Conservation (phyloP, 2,113 vertebrate species). For the Psittacula cyanocephala region DNA sequence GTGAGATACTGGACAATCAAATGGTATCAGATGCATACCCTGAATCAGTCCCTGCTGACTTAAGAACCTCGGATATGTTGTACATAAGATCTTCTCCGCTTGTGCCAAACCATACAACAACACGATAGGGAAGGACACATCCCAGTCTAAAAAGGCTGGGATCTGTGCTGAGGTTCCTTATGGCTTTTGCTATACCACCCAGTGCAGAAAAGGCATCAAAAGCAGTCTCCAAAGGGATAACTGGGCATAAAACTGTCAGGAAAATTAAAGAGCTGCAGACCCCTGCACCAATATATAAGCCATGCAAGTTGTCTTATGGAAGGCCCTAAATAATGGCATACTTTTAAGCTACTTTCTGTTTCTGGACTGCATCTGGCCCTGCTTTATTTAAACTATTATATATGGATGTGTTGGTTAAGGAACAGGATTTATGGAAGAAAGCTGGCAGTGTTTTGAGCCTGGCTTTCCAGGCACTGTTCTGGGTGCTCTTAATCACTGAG, state of each 20-base stretch:
- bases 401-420: conserved; percentile 48
- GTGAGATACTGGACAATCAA: background rate
- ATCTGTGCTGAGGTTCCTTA: background rate
- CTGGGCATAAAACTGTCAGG: conserved; percentile 45
- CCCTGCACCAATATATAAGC: conserved; percentile 14
- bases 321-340: conserved; percentile 18
- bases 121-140: rapidly evolving
- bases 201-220: background rate
- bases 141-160: background rate
- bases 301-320: background rate
- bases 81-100: background rate
- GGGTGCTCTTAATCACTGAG: conserved; percentile 36
- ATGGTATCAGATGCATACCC: background rate
- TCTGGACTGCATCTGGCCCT: conserved; percentile 38
- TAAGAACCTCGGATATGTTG: background rate
- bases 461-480: conserved; percentile 38
- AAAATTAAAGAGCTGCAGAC: conserved; percentile 31
- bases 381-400: conserved; percentile 50
- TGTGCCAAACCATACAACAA: background rate
- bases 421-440: conserved; percentile 53
- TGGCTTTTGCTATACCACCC: background rate
- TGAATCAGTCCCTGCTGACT: background rate
- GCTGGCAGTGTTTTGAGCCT: conserved; percentile 22
- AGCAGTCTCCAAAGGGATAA: background rate
- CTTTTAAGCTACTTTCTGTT: conserved; percentile 26